These are phyloP conservation scores for Centropristis striata DNA, from an alignment of 2,113 vertebrate genomes.

Conservation along the genomic window DNA sequence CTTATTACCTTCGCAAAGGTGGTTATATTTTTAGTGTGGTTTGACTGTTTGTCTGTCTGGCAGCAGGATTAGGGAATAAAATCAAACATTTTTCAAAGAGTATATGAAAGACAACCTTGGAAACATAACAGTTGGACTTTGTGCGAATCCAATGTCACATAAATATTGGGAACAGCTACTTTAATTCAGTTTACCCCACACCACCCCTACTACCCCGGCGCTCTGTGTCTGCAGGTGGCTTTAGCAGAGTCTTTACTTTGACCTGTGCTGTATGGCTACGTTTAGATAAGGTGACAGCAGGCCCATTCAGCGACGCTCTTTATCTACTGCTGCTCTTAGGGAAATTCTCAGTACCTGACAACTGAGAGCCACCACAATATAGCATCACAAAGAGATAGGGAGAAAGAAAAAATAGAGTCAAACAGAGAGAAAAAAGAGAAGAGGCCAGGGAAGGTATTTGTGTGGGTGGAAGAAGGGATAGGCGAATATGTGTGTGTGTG, in stretches of 20 bases:
- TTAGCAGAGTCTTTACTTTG: conserved; percentile 66
- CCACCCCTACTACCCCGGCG: conserved; percentile 2
- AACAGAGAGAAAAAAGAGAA: conserved; percentile 9
- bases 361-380: conserved; percentile 64
- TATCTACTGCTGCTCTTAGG: conserved; percentile 74
- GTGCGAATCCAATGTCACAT: too few relatives aligned
- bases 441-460: conserved; percentile 41
- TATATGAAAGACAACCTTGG: too few relatives aligned
- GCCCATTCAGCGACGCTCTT: conserved; percentile 74
- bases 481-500: not conserved
- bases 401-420: conserved; percentile 44
- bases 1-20: not conserved
- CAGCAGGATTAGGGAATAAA: too few relatives aligned
- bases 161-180: not conserved
- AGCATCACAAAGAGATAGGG: conserved; percentile 62
- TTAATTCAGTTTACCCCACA: conserved; percentile 59
- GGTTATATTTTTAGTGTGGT: too few relatives aligned
- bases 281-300: conserved; percentile 80
- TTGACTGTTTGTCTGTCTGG: too few relatives aligned
- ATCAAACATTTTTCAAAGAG: too few relatives aligned
- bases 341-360: conserved; percentile 69
- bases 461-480: conserved; percentile 42
- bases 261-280: conserved; percentile 63
- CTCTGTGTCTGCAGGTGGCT: conserved; percentile 58
- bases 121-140: too few relatives aligned